A percentile compares a stretch with the other conserved stretches of the same genome.
phyloP scores from a whole-genome alignment of 2,113 vertebrate genomes.

The Alaudala cheleensis region DNA sequence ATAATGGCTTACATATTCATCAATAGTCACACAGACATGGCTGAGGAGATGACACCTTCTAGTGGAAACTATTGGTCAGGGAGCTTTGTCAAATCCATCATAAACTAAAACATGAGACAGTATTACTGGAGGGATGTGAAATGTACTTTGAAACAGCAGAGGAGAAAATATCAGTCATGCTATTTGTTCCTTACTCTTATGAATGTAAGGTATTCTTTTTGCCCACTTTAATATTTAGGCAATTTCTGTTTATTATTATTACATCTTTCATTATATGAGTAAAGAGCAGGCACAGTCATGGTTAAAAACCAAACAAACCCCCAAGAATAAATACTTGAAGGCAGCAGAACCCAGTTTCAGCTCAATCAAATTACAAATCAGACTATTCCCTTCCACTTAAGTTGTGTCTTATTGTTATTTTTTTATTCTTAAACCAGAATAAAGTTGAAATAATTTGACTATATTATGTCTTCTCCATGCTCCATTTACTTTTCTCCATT shows the following conservation, averaged over 20 bases:
- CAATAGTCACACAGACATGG: background rate
- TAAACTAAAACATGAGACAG: background rate
- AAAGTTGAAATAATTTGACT: background rate
- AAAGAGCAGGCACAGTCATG: background rate
- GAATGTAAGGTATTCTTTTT: background rate
- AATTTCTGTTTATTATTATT: background rate
- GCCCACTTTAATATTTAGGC: background rate
- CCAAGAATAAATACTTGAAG: background rate
- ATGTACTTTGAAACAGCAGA: background rate
- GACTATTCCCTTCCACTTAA: background rate
- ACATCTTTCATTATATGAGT: background rate
- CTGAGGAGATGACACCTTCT: background rate
- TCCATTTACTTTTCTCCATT: background rate
- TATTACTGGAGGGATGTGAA: background rate
- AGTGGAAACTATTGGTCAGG: background rate
- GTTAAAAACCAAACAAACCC: background rate
- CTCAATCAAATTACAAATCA: background rate
- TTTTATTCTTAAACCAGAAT: background rate
- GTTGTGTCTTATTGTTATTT: background rate
- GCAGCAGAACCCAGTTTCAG: background rate
- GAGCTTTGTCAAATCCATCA: background rate
- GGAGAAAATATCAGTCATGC: fast-evolving
- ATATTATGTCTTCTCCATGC: background rate
- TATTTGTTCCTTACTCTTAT: background rate
- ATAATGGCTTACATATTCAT: background rate